phyloP scores from a whole-genome alignment of 2,888 invertebrate species.

The Agrotis segetum region DNA sequence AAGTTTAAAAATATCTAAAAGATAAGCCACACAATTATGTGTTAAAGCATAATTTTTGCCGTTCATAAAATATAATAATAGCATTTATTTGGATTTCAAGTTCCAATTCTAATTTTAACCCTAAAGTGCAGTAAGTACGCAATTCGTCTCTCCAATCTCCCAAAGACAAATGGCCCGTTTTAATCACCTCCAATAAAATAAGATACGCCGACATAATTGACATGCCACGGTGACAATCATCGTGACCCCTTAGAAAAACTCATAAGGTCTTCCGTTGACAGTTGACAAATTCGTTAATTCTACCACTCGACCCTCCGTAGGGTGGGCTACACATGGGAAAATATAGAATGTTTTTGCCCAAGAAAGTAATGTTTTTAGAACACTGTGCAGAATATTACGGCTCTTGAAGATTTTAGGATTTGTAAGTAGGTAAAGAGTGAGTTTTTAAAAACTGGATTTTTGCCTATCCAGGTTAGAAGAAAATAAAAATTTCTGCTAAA shows the following conservation, averaged over 20 bases:
- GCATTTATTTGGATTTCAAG: background rate
- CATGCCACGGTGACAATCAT: slow-evolving; percentile 79
- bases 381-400: slow-evolving; percentile 4
- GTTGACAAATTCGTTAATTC: slow-evolving; percentile 90
- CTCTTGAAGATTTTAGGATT: background rate
- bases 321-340: slow-evolving; percentile 70
- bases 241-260: slow-evolving; percentile 81
- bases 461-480: too few relatives aligned
- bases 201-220: slow-evolving; percentile 69
- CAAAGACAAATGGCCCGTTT: slow-evolving; percentile 64
- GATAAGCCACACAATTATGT: background rate
- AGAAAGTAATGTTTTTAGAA: slow-evolving; percentile 57
- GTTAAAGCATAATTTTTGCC: background rate
- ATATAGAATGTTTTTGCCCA: slow-evolving; percentile 72
- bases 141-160: slow-evolving; percentile 35
- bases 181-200: slow-evolving; percentile 66
- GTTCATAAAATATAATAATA: background rate
- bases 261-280: slow-evolving; percentile 87
- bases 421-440: background rate
- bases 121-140: slow-evolving; percentile 6
- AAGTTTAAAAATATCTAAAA: background rate
- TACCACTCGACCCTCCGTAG: slow-evolving; percentile 67
- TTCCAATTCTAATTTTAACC: background rate
- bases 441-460: background rate
- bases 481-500: too few relatives aligned